A percentile compares a stretch with the other conserved stretches of the same genome.
Conservation (phyloP, 2,888 invertebrate species). For the Amiota minor region DNA sequence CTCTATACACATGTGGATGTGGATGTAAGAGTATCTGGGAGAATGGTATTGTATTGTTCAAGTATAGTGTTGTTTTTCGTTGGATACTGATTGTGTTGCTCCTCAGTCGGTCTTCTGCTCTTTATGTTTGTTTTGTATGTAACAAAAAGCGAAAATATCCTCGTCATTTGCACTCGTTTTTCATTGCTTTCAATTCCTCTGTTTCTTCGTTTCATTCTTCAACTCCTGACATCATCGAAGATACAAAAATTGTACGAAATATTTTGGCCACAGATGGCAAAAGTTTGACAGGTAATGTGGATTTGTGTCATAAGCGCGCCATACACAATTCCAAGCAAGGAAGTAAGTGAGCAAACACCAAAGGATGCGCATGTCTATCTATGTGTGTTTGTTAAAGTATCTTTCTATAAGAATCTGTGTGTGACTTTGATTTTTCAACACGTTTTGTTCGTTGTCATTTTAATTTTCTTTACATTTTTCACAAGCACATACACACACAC, state of each 20-base stretch:
- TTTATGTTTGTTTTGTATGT: neutral
- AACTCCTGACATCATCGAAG: neutral
- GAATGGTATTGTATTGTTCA: too few relatives aligned
- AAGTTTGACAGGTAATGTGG: slow-evolving; percentile 64
- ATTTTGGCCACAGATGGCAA: slow-evolving; percentile 67
- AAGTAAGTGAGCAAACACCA: neutral
- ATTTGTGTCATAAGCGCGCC: slow-evolving; percentile 21
- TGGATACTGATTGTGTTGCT: slow-evolving; percentile 15
- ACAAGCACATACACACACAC: neutral
- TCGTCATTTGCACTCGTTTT: neutral
- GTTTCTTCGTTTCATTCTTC: neutral
- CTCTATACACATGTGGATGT: slow-evolving; percentile 29
- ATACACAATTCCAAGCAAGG: neutral
- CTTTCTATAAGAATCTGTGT: neutral
- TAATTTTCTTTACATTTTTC: slow-evolving; percentile 9
- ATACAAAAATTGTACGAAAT: slow-evolving; percentile 49
- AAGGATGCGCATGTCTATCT: neutral
- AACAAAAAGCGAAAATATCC: slow-evolving; percentile 10
- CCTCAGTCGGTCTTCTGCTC: too few relatives aligned
- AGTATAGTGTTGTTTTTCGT: neutral
- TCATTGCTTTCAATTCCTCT: neutral
- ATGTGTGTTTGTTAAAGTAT: neutral
- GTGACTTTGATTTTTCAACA: slow-evolving; percentile 11
- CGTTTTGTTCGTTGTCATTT: slow-evolving; percentile 18
- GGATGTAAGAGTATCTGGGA: too few relatives aligned